Base-by-base conservation (phyloP, 2,797 vertebrate species). In the Tangara arthus region DNA sequence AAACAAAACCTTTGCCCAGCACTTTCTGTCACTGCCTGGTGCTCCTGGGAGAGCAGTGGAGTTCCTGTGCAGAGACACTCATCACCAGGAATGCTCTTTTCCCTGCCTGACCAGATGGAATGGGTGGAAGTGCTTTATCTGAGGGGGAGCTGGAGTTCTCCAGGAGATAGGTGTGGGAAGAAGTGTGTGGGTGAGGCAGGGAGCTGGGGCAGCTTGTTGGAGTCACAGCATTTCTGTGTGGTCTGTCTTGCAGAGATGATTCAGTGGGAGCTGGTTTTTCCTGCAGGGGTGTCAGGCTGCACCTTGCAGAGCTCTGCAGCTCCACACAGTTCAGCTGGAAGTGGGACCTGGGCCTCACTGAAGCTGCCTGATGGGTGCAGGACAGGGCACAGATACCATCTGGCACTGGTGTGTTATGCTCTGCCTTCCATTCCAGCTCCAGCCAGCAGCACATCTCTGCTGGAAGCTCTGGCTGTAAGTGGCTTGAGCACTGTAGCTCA, bases 1-100 rank as follows among this genome's bases (percentile, higher is more conserved):
- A 23, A 32, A 34, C 35, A 5, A 9, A 37, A 35, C 0, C 0
- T 73, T 41, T n/a, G 37, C 27, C 22, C 21, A 49, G 20, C 32
- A 11, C 3, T 0, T 39, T 57, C 39, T 52, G 49, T 65, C 65
- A 72, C 60, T 69, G 60, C 71, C 47, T 34, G 6, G 18, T 17
- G 59, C 42, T 63, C 52, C 59, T 46, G 55, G 17, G 37, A 0
- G 5, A 59, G 65, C 61, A 56, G 34, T 17, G 55, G 3, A 3
- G 53, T 30, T 82, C n/a, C 65, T 75, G 49, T 21, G 70, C 18
- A 37, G 44, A 75, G 61, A 53, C 42, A 8, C 41, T 76, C 12
- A 1, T 65, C 5, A 15, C 6, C 57, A 64, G 78, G 82, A 81
- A 59, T 18, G 61, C 34, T 63, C 8, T 8, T 68, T 39, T 76